Evolutionary conservation across 2,888 invertebrate species (phyloP).

Genomic region (Holacanthella duospinosa): DNA sequence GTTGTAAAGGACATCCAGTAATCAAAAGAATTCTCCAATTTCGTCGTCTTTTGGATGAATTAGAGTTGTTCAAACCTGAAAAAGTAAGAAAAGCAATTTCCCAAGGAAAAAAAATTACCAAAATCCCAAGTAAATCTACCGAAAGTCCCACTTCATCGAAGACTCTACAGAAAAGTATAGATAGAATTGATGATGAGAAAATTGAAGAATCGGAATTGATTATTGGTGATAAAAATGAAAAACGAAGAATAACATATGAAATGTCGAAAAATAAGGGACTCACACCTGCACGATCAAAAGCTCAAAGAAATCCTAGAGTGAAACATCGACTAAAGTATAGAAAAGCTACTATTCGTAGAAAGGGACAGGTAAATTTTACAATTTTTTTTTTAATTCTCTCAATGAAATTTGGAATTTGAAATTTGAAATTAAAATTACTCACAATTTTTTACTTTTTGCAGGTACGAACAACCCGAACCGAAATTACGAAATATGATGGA

Average conservation of each 20-base stretch:
- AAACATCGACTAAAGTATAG: constrained; percentile 85
- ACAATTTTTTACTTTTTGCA: too few relatives aligned
- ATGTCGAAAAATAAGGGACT: constrained; percentile 94
- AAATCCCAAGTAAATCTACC: not conserved
- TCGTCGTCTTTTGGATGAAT: constrained; percentile 60
- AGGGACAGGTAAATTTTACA: constrained; percentile 77
- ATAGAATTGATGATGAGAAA: constrained; percentile 9
- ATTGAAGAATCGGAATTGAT: too few relatives aligned
- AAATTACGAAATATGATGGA: constrained; percentile 72
- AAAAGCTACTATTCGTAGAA: constrained; percentile 82
- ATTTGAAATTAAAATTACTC: constrained; percentile 2
- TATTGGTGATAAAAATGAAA: too few relatives aligned
- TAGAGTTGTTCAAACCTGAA: constrained; percentile 41
- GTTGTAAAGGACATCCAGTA: constrained; percentile 70
- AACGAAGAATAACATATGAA: constrained; percentile 80
- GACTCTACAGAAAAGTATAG: constrained; percentile 40
- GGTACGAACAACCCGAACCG: constrained; percentile 68
- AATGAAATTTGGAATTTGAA: not conserved
- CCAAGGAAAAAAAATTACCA: not conserved
- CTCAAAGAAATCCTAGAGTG: constrained; percentile 85
- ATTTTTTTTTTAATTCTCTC: constrained; percentile 17
- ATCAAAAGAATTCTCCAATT: constrained; percentile 72
- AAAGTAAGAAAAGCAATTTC: constrained; percentile 17
- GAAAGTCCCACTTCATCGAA: constrained; percentile 40
- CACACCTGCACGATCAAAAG: constrained; percentile 80